Percentiles rank a stretch among this genome's conserved stretches.
These are phyloP conservation scores for Hypomecis atomaria DNA, from an alignment of 2,888 invertebrate species.

Conservation along the genomic window DNA sequence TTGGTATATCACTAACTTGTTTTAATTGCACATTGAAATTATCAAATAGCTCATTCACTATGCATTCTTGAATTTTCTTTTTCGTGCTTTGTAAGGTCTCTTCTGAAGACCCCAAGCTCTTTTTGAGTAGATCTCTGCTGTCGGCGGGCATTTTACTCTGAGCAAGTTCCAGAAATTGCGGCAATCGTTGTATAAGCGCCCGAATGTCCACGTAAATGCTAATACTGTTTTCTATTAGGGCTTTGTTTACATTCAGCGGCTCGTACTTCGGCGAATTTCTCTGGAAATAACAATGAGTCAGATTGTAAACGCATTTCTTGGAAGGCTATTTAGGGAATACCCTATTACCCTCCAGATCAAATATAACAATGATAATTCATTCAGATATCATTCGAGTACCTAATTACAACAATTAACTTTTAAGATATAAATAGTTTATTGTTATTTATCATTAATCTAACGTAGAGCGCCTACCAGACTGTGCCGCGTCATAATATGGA, in stretches of 20 bases:
- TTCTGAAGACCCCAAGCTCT: constrained; percentile 65
- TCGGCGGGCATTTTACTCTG: constrained; percentile 59
- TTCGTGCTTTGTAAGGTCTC: constrained; percentile 57
- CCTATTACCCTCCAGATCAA: not conserved
- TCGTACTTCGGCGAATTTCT: constrained; percentile 62
- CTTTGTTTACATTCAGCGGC: constrained; percentile 64
- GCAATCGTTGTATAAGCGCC: constrained; percentile 61
- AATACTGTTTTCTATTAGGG: constrained; percentile 70
- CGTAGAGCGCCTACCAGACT: too few species aligned
- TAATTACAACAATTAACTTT: too few species aligned
- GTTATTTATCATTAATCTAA: too few species aligned
- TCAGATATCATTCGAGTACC: not conserved
- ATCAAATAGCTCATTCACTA: constrained; percentile 71
- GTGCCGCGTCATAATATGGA: too few species aligned
- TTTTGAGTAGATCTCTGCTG: constrained; percentile 58
- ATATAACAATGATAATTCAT: not conserved
- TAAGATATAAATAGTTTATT: too few species aligned
- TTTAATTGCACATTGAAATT: constrained; percentile 86
- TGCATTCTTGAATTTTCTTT: constrained; percentile 66
- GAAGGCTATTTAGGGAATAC: constrained; percentile 18
- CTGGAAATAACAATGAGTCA: constrained; percentile 55
- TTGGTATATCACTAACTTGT: constrained; percentile 96
- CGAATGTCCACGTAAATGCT: constrained; percentile 69
- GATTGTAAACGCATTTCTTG: constrained; percentile 5
- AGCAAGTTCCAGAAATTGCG: constrained; percentile 61